phyloP scores from a whole-genome alignment of 2,888 invertebrate species.

The Drosophila koepferae region DNA sequence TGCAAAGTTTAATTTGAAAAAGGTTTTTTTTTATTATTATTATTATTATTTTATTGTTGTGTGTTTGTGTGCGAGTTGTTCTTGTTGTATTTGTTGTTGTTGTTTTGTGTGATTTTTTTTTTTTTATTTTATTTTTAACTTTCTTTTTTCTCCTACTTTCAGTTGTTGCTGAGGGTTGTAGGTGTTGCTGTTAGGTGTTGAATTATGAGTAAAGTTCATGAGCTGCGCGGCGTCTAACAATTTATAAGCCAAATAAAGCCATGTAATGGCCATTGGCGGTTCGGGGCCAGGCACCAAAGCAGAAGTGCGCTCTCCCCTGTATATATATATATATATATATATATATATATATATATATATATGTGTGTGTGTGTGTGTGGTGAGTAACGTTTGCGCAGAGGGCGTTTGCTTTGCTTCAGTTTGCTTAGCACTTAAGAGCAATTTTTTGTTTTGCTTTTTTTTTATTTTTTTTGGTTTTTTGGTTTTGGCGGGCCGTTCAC shows the following conservation, averaged over 20 bases:
- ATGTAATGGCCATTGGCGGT: conserved; percentile 69
- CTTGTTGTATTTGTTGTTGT: conserved; percentile 14
- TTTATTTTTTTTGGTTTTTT: background rate
- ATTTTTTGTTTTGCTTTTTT: background rate
- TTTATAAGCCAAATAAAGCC: conserved; percentile 68
- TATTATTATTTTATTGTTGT: conserved; percentile 22
- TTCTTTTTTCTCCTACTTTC: conserved; percentile 42
- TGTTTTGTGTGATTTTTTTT: background rate
- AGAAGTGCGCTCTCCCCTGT: conserved; percentile 34
- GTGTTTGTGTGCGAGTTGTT: conserved; percentile 17
- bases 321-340: conserved; percentile 2
- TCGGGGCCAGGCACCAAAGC: conserved; percentile 25
- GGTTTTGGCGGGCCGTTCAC: conserved; percentile 45
- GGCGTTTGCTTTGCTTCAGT: conserved; percentile 49
- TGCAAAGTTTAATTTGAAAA: conserved; percentile 79
- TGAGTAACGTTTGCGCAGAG: conserved; percentile 62
- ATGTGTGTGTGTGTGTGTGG: conserved; percentile 40
- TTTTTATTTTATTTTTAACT: background rate
- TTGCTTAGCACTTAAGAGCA: conserved; percentile 44
- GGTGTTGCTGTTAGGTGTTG: conserved; percentile 71
- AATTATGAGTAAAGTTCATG: conserved; percentile 77
- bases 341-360: conserved; percentile 3
- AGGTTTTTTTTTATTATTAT: conserved; percentile 58
- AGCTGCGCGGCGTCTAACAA: conserved; percentile 54
- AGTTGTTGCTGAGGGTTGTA: conserved; percentile 47